Evolutionary conservation across 2,113 vertebrate genomes (phyloP).

Genomic region (Gymnorhina tibicen): DNA sequence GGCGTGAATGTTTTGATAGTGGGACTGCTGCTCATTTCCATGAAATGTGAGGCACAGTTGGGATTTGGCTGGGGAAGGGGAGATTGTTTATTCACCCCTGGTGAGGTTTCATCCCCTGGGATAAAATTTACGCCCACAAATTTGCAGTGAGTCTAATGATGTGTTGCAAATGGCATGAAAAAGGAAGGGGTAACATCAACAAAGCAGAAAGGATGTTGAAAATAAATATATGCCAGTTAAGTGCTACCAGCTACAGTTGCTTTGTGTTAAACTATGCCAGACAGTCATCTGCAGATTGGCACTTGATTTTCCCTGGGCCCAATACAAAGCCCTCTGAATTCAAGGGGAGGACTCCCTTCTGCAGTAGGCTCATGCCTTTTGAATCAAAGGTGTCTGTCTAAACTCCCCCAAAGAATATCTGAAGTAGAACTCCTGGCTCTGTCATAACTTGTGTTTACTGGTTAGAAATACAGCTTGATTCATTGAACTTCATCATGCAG

Average conservation of each 20-base stretch:
- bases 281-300: not conserved
- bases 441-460: not conserved
- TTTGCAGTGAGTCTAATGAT: not conserved
- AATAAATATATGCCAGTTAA: not conserved
- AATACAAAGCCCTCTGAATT: not conserved
- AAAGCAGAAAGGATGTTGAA: constrained; percentile 21
- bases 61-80: constrained; percentile 7
- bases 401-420: not conserved
- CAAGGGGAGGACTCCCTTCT: not conserved
- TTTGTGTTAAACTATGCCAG: not conserved
- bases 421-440: not conserved
- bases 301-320: not conserved
- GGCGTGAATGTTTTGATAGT: constrained; percentile 60
- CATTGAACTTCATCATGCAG: not conserved
- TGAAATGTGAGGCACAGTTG: constrained; percentile 51
- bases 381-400: not conserved
- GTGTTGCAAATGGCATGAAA: constrained; percentile 1
- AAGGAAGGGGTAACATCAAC: not conserved
- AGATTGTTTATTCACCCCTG: constrained; percentile 48
- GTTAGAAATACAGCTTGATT: not conserved
- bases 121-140: not conserved
- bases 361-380: not conserved
- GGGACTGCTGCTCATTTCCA: constrained; percentile 47
- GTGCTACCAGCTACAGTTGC: not conserved
- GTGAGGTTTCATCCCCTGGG: constrained; percentile 43